Evolutionary conservation across 2,888 invertebrate species (phyloP), one percentile per base, ranked within the genome.

Genomic region (Allacma fusca): DNA sequence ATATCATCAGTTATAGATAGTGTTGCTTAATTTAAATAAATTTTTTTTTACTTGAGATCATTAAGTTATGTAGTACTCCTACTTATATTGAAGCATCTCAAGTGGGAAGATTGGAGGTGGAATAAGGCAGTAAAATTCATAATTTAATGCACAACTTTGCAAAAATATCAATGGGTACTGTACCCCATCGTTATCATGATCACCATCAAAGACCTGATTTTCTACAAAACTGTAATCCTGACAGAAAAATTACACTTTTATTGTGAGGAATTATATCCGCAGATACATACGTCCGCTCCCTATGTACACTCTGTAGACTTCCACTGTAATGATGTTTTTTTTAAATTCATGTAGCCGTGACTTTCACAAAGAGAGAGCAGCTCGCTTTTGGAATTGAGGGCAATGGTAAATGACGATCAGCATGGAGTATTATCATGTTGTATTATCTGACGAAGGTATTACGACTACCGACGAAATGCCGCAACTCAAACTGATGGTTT

Each of bases 361-460:
- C 76, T 76, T 76, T 76, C 76, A 76, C 76, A 76, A 70, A 76
- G 69, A 76, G 70, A 76, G 76, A 76, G 70, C 68, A 59, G 68
- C 65, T 34, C 40, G 40, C 50, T 79, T 76, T 69, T 70, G 67
- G 77, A 77, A 79, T 74, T 79, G 77, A 79, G 79, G 79, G 75
- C 79, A 78, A 73, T 75, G 50, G 78, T 71, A 79, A 75, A 78
- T 74, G 71, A 77, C 71, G 78, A 79, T 77, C 62, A 77, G 72
- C 73, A 68, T 76, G 77, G 72, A 77, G 77, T 72, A 79, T 79
- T 77, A 77, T 79, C 75, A 70, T 40, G 50, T 50, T 70, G 68
- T 71, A 77, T 79, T 77, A 79, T 68, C 68, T 59, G 57, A 64
- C 43, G 28, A 26, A 74, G 72, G 73, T 76, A 77, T 64, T 73